phyloP scores from a whole-genome alignment of 2,888 invertebrate genomes.

The Philereme vetulata region DNA sequence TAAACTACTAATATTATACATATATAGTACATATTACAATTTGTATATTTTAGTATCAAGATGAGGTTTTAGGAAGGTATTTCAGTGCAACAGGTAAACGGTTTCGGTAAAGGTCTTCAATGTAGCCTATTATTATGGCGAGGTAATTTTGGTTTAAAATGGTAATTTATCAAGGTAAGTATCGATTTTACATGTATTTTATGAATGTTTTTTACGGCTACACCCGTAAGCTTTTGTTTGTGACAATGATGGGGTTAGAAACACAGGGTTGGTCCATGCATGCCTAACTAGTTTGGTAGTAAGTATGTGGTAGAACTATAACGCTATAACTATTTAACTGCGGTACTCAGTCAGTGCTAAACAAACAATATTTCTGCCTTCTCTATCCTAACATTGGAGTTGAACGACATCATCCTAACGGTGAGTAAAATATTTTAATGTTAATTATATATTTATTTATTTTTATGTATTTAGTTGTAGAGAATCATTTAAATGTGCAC shows the following conservation, averaged over 20 bases:
- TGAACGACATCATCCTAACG: slow-evolving; percentile 56
- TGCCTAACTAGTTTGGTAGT: slow-evolving; percentile 53
- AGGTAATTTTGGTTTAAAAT: slow-evolving; percentile 56
- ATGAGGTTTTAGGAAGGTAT: slow-evolving; percentile 63
- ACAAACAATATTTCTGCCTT: slow-evolving; percentile 33
- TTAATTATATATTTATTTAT: slow-evolving; percentile 23
- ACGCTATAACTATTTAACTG: slow-evolving; percentile 43
- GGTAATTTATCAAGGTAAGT: slow-evolving; percentile 62
- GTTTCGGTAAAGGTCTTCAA: slow-evolving; percentile 66
- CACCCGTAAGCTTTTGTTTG: slow-evolving; percentile 66
- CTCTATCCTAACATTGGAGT: slow-evolving; percentile 57
- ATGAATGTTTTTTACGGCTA: slow-evolving; percentile 47
- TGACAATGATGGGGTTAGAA: slow-evolving; percentile 64
- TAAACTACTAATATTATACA: slow-evolving; percentile 77
- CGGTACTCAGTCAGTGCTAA: slow-evolving; percentile 60
- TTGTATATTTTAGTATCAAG: slow-evolving; percentile 65
- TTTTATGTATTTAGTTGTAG: slow-evolving; percentile 54
- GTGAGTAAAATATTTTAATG: slow-evolving; percentile 63
- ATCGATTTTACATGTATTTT: slow-evolving; percentile 46
- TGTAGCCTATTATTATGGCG: slow-evolving; percentile 76
- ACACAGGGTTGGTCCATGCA: slow-evolving; percentile 64
- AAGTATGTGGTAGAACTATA: slow-evolving; percentile 40
- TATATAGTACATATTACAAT: slow-evolving; percentile 71
- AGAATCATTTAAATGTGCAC: slow-evolving; percentile 57
- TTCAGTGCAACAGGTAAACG: slow-evolving; percentile 79